These are phyloP conservation scores for Sciurus niger DNA, from an alignment of 2,113 vertebrate genomes.

Conservation along the genomic window DNA sequence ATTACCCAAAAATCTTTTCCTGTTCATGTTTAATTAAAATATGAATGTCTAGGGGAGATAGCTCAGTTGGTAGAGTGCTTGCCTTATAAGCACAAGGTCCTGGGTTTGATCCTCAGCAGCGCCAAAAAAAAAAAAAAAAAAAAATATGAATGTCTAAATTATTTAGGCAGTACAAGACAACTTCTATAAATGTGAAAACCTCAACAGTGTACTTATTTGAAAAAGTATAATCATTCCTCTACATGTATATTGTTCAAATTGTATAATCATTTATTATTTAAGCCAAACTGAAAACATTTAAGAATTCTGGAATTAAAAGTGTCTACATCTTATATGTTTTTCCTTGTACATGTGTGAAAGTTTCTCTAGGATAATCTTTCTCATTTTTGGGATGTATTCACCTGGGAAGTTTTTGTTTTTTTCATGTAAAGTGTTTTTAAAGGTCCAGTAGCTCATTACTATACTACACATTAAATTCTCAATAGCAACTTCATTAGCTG, in stretches of 20 bases:
- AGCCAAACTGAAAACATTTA: slow-evolving; percentile 39
- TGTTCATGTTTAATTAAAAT: slow-evolving; percentile 42
- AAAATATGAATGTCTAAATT: slow-evolving; percentile 4
- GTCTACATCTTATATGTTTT: slow-evolving; percentile 8
- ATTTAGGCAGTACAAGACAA: slow-evolving; percentile 39
- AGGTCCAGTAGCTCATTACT: neutral
- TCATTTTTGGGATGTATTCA: slow-evolving; percentile 5
- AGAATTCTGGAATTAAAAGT: slow-evolving; percentile 54
- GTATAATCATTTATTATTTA: slow-evolving; percentile 43
- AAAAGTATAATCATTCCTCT: slow-evolving; percentile 62
- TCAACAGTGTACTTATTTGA: neutral
- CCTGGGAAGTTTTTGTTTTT: neutral
- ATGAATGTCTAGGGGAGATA: neutral
- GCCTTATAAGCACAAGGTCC: no score
- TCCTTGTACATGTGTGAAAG: neutral
- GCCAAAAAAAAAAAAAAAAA: no score
- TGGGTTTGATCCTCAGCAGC: no score
- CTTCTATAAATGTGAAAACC: slow-evolving; percentile 48
- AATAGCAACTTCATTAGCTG: slow-evolving; percentile 7
- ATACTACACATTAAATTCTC: neutral
- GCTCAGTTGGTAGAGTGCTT: no score
- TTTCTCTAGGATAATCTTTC: neutral
- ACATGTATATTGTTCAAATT: slow-evolving; percentile 40
- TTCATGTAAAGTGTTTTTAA: no score
- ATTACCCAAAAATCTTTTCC: slow-evolving; percentile 14